A percentile compares a stretch with the other conserved stretches of the same genome.
phyloP scores from a whole-genome alignment of 2,113 vertebrate genomes.

The Sclerurus mexicanus region DNA sequence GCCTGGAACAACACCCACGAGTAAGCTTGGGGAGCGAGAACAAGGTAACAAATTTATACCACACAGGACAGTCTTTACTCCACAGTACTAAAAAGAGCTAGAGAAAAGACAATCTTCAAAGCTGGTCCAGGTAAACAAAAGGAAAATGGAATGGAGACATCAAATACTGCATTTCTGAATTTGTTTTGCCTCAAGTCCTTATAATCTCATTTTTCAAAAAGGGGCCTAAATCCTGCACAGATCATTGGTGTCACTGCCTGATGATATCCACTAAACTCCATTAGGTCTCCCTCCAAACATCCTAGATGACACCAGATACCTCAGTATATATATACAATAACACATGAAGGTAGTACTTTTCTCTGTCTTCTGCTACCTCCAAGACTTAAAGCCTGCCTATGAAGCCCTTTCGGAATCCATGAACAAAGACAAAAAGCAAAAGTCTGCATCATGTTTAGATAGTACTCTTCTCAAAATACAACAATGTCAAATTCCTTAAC shows the following conservation, averaged over 20 bases:
- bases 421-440: constrained; percentile 58
- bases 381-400: constrained; percentile 29
- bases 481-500: constrained; percentile 38
- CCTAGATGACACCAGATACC: not conserved
- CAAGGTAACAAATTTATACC: not conserved
- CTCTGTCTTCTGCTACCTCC: constrained; percentile 41
- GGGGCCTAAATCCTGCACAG: not conserved
- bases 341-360: constrained; percentile 55
- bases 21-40: not conserved
- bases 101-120: not conserved
- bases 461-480: constrained; percentile 48
- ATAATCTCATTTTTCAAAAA: not conserved
- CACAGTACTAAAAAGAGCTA: not conserved
- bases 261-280: not conserved
- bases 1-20: not conserved
- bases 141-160: not conserved
- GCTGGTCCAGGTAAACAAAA: not conserved
- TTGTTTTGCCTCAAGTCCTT: not conserved
- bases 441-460: constrained; percentile 31
- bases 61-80: not conserved
- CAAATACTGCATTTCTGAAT: not conserved
- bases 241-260: not conserved
- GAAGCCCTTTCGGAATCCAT: constrained; percentile 47
- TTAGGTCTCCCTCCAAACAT: not conserved
- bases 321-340: constrained; percentile 15